Percentiles rank a stretch among this genome's conserved stretches.
Conservation (phyloP, 2,113 vertebrate species). For the Coptodon rendalli region DNA sequence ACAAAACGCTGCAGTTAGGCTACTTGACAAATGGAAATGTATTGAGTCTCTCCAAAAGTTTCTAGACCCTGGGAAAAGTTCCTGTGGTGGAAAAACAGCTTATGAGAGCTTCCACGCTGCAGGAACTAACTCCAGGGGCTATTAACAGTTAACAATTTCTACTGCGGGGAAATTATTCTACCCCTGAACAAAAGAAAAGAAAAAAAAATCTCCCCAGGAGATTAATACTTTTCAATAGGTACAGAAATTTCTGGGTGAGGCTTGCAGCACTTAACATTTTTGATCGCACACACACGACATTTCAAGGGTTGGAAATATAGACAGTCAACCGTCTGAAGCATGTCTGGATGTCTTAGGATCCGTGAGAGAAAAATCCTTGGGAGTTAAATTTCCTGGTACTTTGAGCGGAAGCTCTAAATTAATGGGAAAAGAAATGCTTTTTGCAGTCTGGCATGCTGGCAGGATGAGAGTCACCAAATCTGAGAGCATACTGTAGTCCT, state of each 20-base stretch:
- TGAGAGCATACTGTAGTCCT: background rate
- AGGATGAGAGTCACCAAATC: background rate
- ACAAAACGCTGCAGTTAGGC: background rate
- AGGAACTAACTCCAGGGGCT: background rate
- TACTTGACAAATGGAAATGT: background rate
- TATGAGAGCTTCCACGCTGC: background rate
- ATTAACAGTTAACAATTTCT: background rate
- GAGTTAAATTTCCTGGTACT: background rate
- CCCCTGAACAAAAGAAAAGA: background rate
- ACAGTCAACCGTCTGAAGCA: background rate
- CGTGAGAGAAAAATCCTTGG: background rate
- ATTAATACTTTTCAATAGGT: background rate
- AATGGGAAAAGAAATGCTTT: background rate
- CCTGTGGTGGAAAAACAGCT: background rate
- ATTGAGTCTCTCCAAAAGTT: background rate
- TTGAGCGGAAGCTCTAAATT: background rate
- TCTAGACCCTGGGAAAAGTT: background rate
- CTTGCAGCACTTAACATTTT: background rate
- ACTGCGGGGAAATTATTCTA: background rate
- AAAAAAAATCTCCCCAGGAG: background rate
- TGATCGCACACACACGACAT: background rate
- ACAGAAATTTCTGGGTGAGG: background rate
- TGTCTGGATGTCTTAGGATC: background rate
- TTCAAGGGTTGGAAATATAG: background rate
- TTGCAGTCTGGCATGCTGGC: background rate